Evolutionary conservation across 30 jellyfish, hydroid and myxozoan species (phyloP).

Genomic region (Hydra vulgaris): DNA sequence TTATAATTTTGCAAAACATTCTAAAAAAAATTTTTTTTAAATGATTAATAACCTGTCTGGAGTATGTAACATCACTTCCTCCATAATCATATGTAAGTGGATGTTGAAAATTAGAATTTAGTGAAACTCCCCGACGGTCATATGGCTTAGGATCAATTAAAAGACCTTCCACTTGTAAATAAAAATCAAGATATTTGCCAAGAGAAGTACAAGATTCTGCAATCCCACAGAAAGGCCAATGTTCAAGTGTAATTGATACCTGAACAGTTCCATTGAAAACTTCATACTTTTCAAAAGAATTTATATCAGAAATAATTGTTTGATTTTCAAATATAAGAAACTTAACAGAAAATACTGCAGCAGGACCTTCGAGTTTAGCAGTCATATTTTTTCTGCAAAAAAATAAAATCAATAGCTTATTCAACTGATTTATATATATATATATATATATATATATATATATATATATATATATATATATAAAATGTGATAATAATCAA

Average conservation of each 20-base stretch:
- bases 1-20: too few relatives aligned
- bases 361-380: constrained; percentile 14
- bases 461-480: too few relatives aligned
- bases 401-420: not conserved
- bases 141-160: not conserved
- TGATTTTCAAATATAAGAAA: not conserved
- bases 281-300: not conserved
- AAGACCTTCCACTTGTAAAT: not conserved
- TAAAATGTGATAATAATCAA: too few relatives aligned
- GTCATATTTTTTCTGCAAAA: not conserved
- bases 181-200: constrained; percentile 14
- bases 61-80: constrained; percentile 25
- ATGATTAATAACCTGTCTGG: constrained; percentile 2
- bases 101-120: too few relatives aligned
- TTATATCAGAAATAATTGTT: constrained; percentile 2
- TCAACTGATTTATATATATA: too few relatives aligned
- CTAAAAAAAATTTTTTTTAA: too few relatives aligned
- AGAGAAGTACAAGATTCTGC: not conserved
- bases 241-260: not conserved
- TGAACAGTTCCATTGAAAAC: constrained; percentile 21
- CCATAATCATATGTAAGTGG: constrained; percentile 29
- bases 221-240: constrained; percentile 23
- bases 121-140: not conserved
- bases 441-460: too few relatives aligned
- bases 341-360: not conserved